Percentiles rank a stretch among this genome's conserved stretches.
Conservation (phyloP, 2,888 invertebrate species). For the Stomorhina lunata region DNA sequence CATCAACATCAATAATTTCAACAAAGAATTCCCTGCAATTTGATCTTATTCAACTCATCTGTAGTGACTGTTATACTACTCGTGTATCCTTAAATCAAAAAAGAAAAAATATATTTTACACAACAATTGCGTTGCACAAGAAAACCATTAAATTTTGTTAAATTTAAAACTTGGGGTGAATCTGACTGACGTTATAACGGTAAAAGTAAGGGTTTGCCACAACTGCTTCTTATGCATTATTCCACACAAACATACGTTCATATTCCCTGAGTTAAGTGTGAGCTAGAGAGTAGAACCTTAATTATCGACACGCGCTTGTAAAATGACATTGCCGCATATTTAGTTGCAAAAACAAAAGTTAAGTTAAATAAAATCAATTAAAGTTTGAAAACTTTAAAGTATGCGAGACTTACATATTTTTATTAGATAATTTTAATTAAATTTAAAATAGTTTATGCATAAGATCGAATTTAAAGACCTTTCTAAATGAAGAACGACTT, state of each 20-base stretch:
- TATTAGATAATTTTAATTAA: too few relatives aligned
- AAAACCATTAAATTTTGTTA: constrained; percentile 21
- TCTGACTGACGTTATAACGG: not conserved
- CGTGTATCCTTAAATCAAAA: not conserved
- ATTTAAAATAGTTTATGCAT: too few relatives aligned
- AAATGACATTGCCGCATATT: constrained; percentile 48
- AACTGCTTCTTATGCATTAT: not conserved
- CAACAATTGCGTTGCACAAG: constrained; percentile 51
- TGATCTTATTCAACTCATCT: constrained; percentile 53
- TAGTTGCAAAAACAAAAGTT: constrained; percentile 41
- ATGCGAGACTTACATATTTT: constrained; percentile 31
- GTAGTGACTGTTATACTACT: not conserved
- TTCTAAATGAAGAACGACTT: too few relatives aligned
- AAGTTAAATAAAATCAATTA: constrained; percentile 64
- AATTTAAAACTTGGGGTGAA: constrained; percentile 26
- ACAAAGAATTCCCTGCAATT: constrained; percentile 63
- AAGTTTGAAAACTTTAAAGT: constrained; percentile 47
- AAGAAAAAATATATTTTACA: constrained; percentile 20
- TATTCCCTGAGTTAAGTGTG: constrained; percentile 54
- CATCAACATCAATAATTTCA: constrained; percentile 42
- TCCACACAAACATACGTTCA: not conserved
- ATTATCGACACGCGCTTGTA: constrained; percentile 76
- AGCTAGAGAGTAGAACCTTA: too few relatives aligned
- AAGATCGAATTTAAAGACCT: too few relatives aligned
- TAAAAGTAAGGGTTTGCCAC: constrained; percentile 16